Conservation (phyloP, 35 echinoderm and acorn worm genomes). For the Ptychodera flava region DNA sequence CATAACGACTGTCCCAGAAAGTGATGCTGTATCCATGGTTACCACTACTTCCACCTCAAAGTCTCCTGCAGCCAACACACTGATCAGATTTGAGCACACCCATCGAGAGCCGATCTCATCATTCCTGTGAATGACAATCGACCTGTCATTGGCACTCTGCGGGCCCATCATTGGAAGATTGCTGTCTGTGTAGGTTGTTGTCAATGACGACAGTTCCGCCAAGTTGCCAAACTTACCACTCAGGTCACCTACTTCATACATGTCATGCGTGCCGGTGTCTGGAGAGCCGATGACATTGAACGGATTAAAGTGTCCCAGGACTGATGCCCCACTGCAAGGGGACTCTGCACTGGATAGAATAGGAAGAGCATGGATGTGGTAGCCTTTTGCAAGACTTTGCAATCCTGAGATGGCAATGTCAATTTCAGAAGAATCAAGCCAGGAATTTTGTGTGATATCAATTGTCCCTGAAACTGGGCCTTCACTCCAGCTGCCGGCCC, state of each 20-base stretch:
- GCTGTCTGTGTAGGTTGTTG: slow-evolving; percentile 34
- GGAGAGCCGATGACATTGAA: slow-evolving; percentile 67
- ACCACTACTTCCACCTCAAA: slow-evolving; percentile 37
- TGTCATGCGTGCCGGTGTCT: slow-evolving; percentile 44
- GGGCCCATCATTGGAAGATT: slow-evolving; percentile 59
- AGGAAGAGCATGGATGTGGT: slow-evolving; percentile 84
- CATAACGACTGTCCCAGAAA: not conserved
- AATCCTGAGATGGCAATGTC: slow-evolving; percentile 35
- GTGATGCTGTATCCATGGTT: not conserved
- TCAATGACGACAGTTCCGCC: slow-evolving; percentile 2
- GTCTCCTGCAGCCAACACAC: slow-evolving; percentile 12
- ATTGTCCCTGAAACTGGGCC: slow-evolving; percentile 41
- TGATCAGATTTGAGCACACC: slow-evolving; percentile 54
- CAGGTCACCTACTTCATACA: slow-evolving; percentile 89
- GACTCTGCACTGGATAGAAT: slow-evolving; percentile 38
- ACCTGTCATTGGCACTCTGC: slow-evolving; percentile 58
- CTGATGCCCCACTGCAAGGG: slow-evolving; percentile 33
- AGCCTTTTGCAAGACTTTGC: slow-evolving; percentile 40
- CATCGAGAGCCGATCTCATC: slow-evolving; percentile 58
- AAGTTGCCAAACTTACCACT: slow-evolving; percentile 82
- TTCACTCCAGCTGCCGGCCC: slow-evolving; percentile 47
- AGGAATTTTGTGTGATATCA: slow-evolving; percentile 33
- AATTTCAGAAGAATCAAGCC: slow-evolving; percentile 36
- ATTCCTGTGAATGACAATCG: slow-evolving; percentile 68
- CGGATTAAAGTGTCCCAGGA: slow-evolving; percentile 84